Evolutionary conservation across 1,140 invertebrate genomes (phyloP).

Genomic region (Cotesia typhae): DNA sequence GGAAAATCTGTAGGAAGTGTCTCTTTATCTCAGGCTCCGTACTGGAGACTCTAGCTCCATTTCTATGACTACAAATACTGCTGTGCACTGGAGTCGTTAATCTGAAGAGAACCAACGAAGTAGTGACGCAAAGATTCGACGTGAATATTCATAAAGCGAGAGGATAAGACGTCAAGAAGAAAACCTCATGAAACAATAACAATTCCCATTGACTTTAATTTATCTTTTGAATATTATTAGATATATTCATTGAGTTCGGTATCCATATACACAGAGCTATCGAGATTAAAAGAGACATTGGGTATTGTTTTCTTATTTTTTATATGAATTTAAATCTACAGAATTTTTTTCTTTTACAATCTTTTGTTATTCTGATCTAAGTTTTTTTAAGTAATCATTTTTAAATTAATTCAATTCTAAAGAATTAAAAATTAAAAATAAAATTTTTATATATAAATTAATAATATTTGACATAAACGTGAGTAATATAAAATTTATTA

Average conservation of each 20-base stretch:
- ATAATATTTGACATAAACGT: too few species aligned
- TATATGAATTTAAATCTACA: too few species aligned
- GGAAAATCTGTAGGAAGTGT: too few species aligned
- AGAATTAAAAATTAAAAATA: too few species aligned
- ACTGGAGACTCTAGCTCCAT: too few species aligned
- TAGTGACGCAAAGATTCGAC: background rate
- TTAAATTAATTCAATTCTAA: too few species aligned
- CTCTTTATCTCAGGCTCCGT: too few species aligned
- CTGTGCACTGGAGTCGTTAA: constrained; percentile 11
- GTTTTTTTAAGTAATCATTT: too few species aligned
- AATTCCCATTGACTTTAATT: background rate
- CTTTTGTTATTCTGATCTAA: too few species aligned
- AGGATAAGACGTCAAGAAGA: background rate
- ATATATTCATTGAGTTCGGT: background rate
- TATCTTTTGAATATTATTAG: background rate
- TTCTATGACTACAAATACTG: background rate
- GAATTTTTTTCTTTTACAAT: too few species aligned
- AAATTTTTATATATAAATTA: too few species aligned
- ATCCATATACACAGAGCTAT: background rate
- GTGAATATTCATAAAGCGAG: constrained; percentile 11
- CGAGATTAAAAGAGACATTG: background rate
- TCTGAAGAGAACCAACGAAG: background rate
- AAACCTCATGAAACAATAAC: constrained; percentile 22
- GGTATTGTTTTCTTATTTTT: background rate
- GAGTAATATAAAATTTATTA: too few species aligned